phyloP scores from a whole-genome alignment of 2,113 vertebrate genomes.

The Myrmophylax atrothorax region DNA sequence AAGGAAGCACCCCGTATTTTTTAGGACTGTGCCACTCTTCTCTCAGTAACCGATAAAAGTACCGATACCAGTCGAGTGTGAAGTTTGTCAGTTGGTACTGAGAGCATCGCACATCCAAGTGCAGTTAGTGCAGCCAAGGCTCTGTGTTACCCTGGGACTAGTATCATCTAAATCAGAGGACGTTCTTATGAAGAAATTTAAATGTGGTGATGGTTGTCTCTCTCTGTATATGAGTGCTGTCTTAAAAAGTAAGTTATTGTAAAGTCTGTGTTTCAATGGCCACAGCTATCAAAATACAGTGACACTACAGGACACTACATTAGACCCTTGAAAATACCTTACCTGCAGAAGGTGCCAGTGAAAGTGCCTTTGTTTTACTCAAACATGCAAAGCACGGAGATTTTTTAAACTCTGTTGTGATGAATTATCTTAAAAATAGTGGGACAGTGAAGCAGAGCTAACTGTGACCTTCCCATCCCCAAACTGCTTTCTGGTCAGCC shows the following conservation, averaged over 20 bases:
- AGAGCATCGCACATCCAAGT: background rate
- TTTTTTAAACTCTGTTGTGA: background rate
- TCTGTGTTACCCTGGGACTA: background rate
- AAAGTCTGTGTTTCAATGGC: background rate
- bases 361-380: background rate
- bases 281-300: background rate
- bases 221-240: background rate
- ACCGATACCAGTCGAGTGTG: rapidly evolving
- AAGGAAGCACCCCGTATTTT: background rate
- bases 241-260: background rate
- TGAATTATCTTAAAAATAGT: background rate
- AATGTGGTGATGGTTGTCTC: background rate
- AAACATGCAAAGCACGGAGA: background rate
- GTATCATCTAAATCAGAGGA: background rate
- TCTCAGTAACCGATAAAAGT: background rate
- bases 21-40: background rate
- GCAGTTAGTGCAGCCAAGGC: background rate
- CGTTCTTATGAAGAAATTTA: background rate
- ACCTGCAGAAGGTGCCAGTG: background rate
- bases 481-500: background rate
- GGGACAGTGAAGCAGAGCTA: background rate
- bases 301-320: background rate
- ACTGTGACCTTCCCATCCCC: background rate
- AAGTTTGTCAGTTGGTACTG: background rate
- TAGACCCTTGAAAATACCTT: background rate